A percentile compares a stretch with the other conserved stretches of the same genome.
Conservation (phyloP, 2,888 invertebrate genomes). For the Spilarctia lutea region DNA sequence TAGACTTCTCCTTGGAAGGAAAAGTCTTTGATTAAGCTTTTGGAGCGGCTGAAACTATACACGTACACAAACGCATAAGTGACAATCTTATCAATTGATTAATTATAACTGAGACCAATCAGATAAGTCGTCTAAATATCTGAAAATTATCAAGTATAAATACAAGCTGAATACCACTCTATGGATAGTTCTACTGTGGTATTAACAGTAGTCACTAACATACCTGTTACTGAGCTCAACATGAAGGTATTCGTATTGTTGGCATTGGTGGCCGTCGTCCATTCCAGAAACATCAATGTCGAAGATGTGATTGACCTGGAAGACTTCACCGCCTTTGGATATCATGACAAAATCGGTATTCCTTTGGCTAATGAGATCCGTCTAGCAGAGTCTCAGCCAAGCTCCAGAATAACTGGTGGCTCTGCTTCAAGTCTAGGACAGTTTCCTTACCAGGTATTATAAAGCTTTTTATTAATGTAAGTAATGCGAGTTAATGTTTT, state of each 20-base stretch:
- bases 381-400: constrained; percentile 26
- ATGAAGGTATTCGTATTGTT: constrained; percentile 34
- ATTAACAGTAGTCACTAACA: background rate
- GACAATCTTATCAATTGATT: no score
- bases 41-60: no score
- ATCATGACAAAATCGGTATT: constrained; percentile 41
- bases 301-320: constrained; percentile 25
- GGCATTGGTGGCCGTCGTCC: constrained; percentile 35
- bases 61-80: no score
- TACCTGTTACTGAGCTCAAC: background rate
- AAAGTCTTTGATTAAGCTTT: no score
- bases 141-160: background rate
- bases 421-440: constrained; percentile 35
- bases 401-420: constrained; percentile 51
- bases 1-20: no score
- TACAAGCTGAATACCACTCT: background rate
- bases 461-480: background rate
- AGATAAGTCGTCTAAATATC: no score
- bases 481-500: no score
- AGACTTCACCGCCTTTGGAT: constrained; percentile 42
- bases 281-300: constrained; percentile 25
- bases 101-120: no score
- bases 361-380: constrained; percentile 46
- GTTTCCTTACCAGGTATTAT: constrained; percentile 50
- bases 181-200: background rate